Conservation (phyloP, 1,140 invertebrate species). For the Andricus grossulariae region DNA sequence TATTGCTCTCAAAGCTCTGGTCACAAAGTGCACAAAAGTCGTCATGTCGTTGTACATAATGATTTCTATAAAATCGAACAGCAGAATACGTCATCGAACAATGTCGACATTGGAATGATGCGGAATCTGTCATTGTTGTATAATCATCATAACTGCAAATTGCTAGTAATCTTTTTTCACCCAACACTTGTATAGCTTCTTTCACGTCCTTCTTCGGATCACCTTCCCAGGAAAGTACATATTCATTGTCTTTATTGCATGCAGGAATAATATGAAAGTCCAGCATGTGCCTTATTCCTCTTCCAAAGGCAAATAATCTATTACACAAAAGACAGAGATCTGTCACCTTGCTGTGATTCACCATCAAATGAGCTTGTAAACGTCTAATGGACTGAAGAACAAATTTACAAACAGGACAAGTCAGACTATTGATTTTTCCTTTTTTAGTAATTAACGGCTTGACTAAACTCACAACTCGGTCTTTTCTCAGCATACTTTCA, state of each 20-base stretch:
- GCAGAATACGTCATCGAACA: slow-evolving; percentile 40
- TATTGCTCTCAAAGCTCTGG: slow-evolving; percentile 32
- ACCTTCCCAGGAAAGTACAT: slow-evolving; percentile 1
- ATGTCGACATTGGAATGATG: neutral
- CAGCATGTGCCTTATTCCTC: slow-evolving; percentile 37
- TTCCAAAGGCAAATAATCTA: slow-evolving; percentile 20
- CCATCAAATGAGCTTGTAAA: slow-evolving; percentile 6
- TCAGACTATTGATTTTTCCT: neutral
- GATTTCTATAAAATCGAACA: slow-evolving; percentile 13
- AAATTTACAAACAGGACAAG: slow-evolving; percentile 4
- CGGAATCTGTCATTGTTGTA: neutral
- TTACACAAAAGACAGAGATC: slow-evolving; percentile 44
- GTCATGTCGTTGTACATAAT: slow-evolving; percentile 41
- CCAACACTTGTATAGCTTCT: slow-evolving; percentile 34
- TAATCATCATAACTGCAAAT: slow-evolving; percentile 2
- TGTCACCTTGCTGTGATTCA: slow-evolving; percentile 32
- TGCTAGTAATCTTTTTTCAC: slow-evolving; percentile 1
- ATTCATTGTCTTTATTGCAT: neutral
- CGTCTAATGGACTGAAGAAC: slow-evolving; percentile 12
- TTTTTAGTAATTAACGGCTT: neutral
- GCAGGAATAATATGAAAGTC: slow-evolving; percentile 34
- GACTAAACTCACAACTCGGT: neutral
- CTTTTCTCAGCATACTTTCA: neutral
- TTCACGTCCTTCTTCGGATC: slow-evolving; percentile 1
- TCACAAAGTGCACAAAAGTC: slow-evolving; percentile 50